These are phyloP conservation scores for Tarsius wallacei DNA, from an alignment of 2,797 vertebrate genomes.

Conservation along the genomic window DNA sequence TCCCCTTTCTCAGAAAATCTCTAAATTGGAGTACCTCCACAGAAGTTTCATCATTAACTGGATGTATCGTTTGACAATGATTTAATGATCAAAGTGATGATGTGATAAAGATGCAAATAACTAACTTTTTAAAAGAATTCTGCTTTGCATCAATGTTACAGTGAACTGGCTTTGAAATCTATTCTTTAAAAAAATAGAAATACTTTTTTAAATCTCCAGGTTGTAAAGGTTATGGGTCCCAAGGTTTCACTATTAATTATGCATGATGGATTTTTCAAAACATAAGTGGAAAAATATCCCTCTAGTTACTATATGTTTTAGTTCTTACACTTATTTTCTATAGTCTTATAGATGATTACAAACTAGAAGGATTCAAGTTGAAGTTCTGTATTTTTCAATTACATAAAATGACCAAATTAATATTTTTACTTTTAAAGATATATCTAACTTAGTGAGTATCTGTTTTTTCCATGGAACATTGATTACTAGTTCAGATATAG, in stretches of 20 bases:
- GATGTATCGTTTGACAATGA: not conserved
- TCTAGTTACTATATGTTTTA: not conserved
- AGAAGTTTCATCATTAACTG: not conserved
- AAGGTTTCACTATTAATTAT: not conserved
- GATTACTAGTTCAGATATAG: not conserved
- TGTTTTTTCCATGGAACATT: not conserved
- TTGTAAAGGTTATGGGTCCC: not conserved
- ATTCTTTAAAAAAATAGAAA: not conserved
- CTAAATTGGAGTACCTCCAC: not conserved
- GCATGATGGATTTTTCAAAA: not conserved
- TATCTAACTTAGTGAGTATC: not conserved
- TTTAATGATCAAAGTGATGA: constrained; percentile 38
- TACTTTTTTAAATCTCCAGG: not conserved
- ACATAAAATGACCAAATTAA: not conserved
- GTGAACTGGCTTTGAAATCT: not conserved
- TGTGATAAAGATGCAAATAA: not conserved
- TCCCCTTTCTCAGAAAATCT: not conserved
- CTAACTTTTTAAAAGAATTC: not conserved
- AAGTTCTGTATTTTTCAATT: not conserved
- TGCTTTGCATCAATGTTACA: not conserved
- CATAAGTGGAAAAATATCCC: not conserved
- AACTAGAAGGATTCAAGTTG: not conserved
- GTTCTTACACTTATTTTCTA: not conserved
- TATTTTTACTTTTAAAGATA: not conserved
- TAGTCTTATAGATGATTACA: not conserved